Base-by-base conservation (phyloP, 2,113 vertebrate species). In the Austrofundulus limnaeus region DNA sequence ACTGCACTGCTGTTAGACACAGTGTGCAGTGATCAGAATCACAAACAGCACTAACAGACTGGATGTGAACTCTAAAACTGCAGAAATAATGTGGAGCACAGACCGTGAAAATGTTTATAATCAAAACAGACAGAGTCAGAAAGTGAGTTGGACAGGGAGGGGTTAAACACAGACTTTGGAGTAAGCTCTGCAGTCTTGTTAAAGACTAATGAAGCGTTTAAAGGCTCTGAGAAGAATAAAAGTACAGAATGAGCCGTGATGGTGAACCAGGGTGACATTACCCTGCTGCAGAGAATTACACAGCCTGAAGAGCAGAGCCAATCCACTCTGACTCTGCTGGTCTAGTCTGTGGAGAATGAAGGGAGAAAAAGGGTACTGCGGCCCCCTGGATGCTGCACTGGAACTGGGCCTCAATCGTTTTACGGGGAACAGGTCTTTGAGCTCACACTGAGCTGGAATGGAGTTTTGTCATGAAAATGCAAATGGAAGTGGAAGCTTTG, bases 191-290 rank as follows among this genome's bases (percentile, higher is more conserved):
- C 64, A 72, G 83, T 74, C 80, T 78, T 85, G 85, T 88, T 89
- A 80, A 84, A 83, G 81, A 56, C 85, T 87, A 90, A 91, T 90
- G 88, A 91, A 85, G 50, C 88, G 72, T 87, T 86, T 84, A 80
- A 72, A 75, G 54, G 78, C 74, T 71, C 56, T 58, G 62, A 74
- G 72, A 64, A 84, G 84, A 79, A 70, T 82, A 67, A 76, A 86
- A 81, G 82, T 81, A 66, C 67, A 78, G 81, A 78, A 72, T 64
- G 78, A 85, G 71, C 48, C 43, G 59, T 88, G 88, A 87, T 85
- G 81, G 72, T 88, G 87, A 87, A 77, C 80, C 81, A 80, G 79
- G 80, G 65, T 81, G 83, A 91, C 87, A 87, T 83, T 83, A 81
- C 70, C 84, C 85, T 73, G 66, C 87, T 89, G 89, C 84, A 82